A percentile compares a stretch with the other conserved stretches of the same genome.
Conservation (phyloP, 2,888 invertebrate species). For the Cremastinae sp. region DNA sequence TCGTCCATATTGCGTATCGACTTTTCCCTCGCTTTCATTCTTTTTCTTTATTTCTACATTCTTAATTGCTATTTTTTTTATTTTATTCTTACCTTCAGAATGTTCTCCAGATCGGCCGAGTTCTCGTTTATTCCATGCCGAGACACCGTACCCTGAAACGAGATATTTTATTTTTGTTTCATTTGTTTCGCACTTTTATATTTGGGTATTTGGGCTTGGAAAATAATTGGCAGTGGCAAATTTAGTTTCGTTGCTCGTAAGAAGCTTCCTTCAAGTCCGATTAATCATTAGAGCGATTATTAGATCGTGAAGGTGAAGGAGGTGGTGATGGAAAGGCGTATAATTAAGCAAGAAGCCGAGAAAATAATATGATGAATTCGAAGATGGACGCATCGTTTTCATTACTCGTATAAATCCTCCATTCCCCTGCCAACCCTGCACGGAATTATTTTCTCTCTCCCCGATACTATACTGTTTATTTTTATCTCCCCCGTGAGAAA, state of each 20-base stretch:
- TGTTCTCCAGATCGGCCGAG: slow-evolving; percentile 85
- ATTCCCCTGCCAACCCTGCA: slow-evolving; percentile 23
- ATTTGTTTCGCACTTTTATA: slow-evolving; percentile 50
- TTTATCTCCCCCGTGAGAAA: slow-evolving; percentile 2
- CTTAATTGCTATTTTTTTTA: neutral
- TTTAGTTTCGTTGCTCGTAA: slow-evolving; percentile 3
- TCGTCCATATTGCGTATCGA: no score
- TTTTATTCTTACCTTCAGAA: slow-evolving; percentile 84
- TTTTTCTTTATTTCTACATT: neutral
- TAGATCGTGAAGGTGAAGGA: slow-evolving; percentile 22
- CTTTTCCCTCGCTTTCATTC: neutral
- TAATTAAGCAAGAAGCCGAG: slow-evolving; percentile 15
- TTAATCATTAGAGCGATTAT: no score
- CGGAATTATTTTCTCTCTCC: slow-evolving; percentile 33
- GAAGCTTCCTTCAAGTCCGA: no score
- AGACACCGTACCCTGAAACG: slow-evolving; percentile 75
- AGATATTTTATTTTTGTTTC: slow-evolving; percentile 48
- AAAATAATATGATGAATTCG: slow-evolving; percentile 34
- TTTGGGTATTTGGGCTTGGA: slow-evolving; percentile 35
- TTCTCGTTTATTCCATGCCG: slow-evolving; percentile 82
- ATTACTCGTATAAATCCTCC: slow-evolving; percentile 53
- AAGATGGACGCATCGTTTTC: slow-evolving; percentile 60
- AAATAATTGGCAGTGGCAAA: slow-evolving; percentile 8
- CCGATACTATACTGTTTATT: neutral
- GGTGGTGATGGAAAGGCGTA: slow-evolving; percentile 14